Percentiles rank a stretch among this genome's conserved stretches.
These are phyloP conservation scores for Lophura swinhoii DNA, from an alignment of 2,797 vertebrate genomes.

Conservation along the genomic window DNA sequence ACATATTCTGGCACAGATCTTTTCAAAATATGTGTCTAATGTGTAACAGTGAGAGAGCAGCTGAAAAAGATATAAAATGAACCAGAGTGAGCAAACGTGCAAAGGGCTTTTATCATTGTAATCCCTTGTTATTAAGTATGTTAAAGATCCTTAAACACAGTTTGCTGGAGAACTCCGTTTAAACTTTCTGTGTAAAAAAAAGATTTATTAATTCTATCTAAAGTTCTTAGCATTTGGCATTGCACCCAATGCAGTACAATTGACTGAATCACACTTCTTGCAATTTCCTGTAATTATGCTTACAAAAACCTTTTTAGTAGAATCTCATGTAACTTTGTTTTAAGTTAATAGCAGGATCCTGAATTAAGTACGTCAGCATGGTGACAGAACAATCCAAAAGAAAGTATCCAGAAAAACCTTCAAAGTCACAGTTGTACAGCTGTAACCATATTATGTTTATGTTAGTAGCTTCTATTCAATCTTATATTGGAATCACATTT, in stretches of 20 bases:
- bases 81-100: conserved; percentile 4
- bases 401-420: conserved; percentile 50
- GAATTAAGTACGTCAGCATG: conserved; percentile 65
- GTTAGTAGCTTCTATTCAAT: conserved; percentile 58
- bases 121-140: conserved; percentile 15
- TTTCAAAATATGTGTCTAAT: conserved; percentile 58
- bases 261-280: conserved; percentile 7
- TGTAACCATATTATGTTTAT: conserved; percentile 68
- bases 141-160: conserved; percentile 24
- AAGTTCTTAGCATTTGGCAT: conserved; percentile 41
- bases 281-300: conserved; percentile 37
- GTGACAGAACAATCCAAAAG: conserved; percentile 28
- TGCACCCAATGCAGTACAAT: conserved; percentile 46
- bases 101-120: conserved; percentile 11
- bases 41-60: conserved; percentile 46
- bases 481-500: conserved; percentile 60
- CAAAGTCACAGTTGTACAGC: conserved; percentile 52
- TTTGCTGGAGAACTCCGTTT: conserved; percentile 15
- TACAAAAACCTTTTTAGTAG: conserved; percentile 20
- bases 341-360: conserved; percentile 2
- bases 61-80: conserved; percentile 59
- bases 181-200: conserved; percentile 22
- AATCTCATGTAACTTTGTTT: background rate
- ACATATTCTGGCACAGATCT: conserved; percentile 40
- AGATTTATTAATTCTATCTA: background rate